A percentile compares a stretch with the other conserved stretches of the same genome.
Conservation (phyloP, 2,888 invertebrate genomes). For the Bhutanitis thaidina region DNA sequence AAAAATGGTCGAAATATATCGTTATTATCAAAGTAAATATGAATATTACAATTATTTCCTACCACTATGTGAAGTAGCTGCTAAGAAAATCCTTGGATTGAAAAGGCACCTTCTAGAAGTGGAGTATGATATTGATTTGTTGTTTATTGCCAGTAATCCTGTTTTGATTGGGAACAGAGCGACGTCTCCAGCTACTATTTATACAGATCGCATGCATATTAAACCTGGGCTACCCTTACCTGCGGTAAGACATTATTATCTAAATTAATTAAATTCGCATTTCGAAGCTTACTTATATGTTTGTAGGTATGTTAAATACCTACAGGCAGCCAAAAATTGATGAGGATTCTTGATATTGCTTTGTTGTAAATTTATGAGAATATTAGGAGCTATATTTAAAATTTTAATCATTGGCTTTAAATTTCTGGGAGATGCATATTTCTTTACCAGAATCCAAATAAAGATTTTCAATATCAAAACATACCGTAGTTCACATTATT, state of each 20-base stretch:
- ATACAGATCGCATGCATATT: constrained; percentile 64
- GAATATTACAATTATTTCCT: constrained; percentile 61
- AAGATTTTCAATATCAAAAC: too few species aligned
- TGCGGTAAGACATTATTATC: constrained; percentile 36
- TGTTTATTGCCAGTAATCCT: constrained; percentile 62
- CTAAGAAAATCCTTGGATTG: constrained; percentile 55
- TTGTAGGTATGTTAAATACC: too few species aligned
- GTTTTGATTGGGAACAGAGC: constrained; percentile 61
- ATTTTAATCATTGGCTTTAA: too few species aligned
- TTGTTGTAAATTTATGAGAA: too few species aligned
- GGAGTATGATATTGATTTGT: constrained; percentile 64
- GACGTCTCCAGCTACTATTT: constrained; percentile 52
- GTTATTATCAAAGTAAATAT: constrained; percentile 48
- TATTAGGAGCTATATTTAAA: too few species aligned
- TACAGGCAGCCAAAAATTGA: too few species aligned
- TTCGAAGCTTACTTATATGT: too few species aligned
- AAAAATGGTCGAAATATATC: constrained; percentile 49
- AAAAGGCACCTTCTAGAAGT: constrained; percentile 55
- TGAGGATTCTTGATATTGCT: too few species aligned
- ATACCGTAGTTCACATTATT: too few species aligned
- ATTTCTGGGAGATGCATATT: too few species aligned
- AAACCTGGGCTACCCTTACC: constrained; percentile 50
- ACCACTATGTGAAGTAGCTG: constrained; percentile 55
- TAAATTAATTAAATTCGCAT: too few species aligned
- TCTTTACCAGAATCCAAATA: too few species aligned